phyloP scores from a whole-genome alignment of 2,797 vertebrate species.

The Knipowitschia caucasica region DNA sequence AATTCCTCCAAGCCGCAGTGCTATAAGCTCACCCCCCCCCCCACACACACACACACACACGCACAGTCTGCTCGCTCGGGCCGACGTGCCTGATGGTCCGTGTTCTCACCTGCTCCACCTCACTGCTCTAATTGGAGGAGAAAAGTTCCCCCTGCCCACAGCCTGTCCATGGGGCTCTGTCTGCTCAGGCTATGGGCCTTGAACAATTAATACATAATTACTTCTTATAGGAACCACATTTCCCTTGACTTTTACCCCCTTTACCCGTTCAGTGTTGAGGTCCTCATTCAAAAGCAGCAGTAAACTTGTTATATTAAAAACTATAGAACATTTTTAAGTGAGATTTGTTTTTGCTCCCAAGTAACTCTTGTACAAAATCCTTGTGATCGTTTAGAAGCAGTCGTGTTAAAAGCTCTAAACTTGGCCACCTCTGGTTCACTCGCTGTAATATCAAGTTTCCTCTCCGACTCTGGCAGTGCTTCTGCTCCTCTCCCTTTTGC shows the following conservation, averaged over 20 bases:
- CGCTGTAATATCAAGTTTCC: slow-evolving; percentile 1
- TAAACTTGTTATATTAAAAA: too few relatives aligned
- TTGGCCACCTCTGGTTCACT: not conserved
- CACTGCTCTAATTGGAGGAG: slow-evolving; percentile 61
- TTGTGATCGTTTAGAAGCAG: slow-evolving; percentile 5
- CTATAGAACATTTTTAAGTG: too few relatives aligned
- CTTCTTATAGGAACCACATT: slow-evolving; percentile 27
- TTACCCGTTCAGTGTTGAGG: too few relatives aligned
- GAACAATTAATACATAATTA: slow-evolving; percentile 68
- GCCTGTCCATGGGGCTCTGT: slow-evolving; percentile 43
- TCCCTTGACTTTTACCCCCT: slow-evolving; percentile 19
- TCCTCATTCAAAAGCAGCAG: too few relatives aligned
- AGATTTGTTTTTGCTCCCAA: slow-evolving; percentile 16
- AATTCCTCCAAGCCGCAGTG: not conserved
- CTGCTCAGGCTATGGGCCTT: slow-evolving; percentile 40
- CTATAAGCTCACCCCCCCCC: slow-evolving; percentile 23
- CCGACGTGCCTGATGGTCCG: slow-evolving; percentile 41
- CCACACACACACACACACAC: slow-evolving; percentile 27
- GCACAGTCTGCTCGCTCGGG: slow-evolving; percentile 11
- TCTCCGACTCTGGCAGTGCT: not conserved
- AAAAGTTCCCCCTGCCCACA: slow-evolving; percentile 43
- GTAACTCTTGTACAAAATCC: not conserved
- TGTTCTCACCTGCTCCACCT: slow-evolving; percentile 43
- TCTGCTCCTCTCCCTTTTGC: not conserved
- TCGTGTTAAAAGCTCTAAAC: not conserved